Conservation (phyloP, 2,113 vertebrate species). For the Shinisaurus crocodilurus region DNA sequence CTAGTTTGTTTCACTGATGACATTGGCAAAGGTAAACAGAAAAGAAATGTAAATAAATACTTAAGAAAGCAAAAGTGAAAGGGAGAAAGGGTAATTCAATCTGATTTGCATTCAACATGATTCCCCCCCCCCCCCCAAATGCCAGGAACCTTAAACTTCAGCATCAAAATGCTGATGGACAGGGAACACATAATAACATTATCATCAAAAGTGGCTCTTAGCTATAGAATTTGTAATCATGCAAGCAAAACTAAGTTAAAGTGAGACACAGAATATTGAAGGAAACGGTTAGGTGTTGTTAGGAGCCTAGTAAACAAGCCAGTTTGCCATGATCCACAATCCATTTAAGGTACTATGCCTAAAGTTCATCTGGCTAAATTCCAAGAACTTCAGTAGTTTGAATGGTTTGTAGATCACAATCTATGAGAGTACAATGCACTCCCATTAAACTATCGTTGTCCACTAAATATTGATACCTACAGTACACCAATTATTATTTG, state of each 20-base stretch:
- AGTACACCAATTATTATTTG: neutral
- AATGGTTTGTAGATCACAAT: neutral
- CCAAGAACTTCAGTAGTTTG: neutral
- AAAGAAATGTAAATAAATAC: constrained; percentile 30
- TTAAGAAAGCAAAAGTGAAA: constrained; percentile 26
- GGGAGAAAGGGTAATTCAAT: constrained; percentile 5
- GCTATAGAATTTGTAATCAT: neutral
- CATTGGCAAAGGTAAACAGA: constrained; percentile 51
- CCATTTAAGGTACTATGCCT: neutral
- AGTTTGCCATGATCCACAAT: neutral
- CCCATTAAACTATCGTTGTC: neutral
- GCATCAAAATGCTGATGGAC: neutral
- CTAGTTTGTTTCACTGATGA: constrained; percentile 14
- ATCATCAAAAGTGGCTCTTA: neutral
- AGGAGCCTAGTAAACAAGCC: neutral
- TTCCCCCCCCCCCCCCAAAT: neutral
- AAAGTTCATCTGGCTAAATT: neutral
- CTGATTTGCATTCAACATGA: constrained; percentile 8
- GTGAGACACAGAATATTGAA: neutral
- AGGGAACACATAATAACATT: neutral
- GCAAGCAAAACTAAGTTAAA: neutral
- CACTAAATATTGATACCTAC: neutral
- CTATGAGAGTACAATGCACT: neutral
- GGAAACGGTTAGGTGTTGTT: accelerated
- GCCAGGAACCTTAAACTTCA: neutral